Base-by-base conservation (phyloP, 92 coral and sea anemone genomes). In the Umimayanthus kanabou region DNA sequence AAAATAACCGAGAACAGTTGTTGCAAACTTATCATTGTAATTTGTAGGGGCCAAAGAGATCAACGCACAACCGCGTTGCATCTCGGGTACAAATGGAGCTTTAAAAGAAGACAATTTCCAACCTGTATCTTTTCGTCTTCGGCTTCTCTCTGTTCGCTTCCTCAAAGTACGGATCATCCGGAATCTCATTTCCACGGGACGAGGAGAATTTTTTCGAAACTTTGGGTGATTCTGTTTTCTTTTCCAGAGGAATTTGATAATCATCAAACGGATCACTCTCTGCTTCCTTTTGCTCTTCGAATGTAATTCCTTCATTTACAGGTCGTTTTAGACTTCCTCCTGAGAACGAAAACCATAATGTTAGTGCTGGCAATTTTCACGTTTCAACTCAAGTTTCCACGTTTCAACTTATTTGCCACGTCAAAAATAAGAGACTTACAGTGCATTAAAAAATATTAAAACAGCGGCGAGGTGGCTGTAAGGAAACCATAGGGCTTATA, bases 41-140 rank as follows among this genome's bases (percentile, higher is more conserved):
- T 43, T 43, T 43, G 6, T 43, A 43, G 49, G 49, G 49, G 49
- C 49, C 49, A 43, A 43, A 43, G 49, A 43, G 6, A 43, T 43
- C 2, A 43, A 9, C 10, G 50, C 11, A 47, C 50, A 47, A 9
- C 50, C 11, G 50, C 50, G 10, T 47, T 47, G 50, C 50, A 47
- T 47, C 50, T 47, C 50, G 50, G 50, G 2, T 9, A 11, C 50
- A 47, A 47, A 7, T 47, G 50, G 45, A 73, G 23, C 23, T 73
- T 73, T 6, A 73, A 37, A 16, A 23, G 65, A 15, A 16, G 73
- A 64, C 70, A 64, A 64, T 18, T 28, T 23, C 14, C n/a, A 66
- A 82, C 86, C 77, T 82, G 86, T 82, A 82, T 82, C 86, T 82
- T 43, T 47, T 82, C 4, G 86, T 43, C 23, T 11, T 6, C n/a